Evolutionary conservation across 2,888 invertebrate species (phyloP), one percentile per base, ranked within the genome.

Genomic region (Agrotis clavis): DNA sequence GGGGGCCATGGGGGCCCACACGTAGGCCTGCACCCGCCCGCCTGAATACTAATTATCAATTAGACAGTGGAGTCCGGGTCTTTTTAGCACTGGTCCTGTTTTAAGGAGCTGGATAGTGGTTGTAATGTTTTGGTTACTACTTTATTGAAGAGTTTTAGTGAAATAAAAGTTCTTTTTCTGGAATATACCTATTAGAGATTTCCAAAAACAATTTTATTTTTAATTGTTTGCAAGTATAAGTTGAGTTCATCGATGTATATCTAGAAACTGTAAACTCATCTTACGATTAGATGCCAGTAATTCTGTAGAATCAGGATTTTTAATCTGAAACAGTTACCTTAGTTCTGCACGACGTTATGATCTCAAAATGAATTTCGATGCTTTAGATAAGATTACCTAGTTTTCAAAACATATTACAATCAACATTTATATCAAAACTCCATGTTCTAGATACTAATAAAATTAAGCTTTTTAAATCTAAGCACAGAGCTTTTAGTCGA

Each of bases 41-140:
- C 74, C 88, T 87, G 95, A 92, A 95, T 95, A 94, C 94, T 94
- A 94, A 95, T 95, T 94, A 93, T 93, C 93, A 94, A 94, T 94
- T 94, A 94, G 89, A 80, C 82, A 81, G 69, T 66, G 73, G 78
- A 67, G 66, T 72, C 65, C 25, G 60, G 72, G 73, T 67, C 69
- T 77, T 80, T 80, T 80, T 73, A 81, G 76, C 51, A 59, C 67
- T 60, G 53, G 61, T 56, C 30, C 56, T 57, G 69, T 68, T 81
- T 71, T 64, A 67, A 73, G 78, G 63, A 51, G 51, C 63, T 53
- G 4, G 14, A 45, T n/a, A 18, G 18, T 71, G 35, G 6, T 1
- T 48, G 47, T 48, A 54, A 35, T 77, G 59, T 41, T 35, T 54
- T 25, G 13, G 45, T 50, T 71, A 47, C 14, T 19, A 35, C 25